phyloP scores from a whole-genome alignment of 2,797 vertebrate species.

The Lacerta viridis region DNA sequence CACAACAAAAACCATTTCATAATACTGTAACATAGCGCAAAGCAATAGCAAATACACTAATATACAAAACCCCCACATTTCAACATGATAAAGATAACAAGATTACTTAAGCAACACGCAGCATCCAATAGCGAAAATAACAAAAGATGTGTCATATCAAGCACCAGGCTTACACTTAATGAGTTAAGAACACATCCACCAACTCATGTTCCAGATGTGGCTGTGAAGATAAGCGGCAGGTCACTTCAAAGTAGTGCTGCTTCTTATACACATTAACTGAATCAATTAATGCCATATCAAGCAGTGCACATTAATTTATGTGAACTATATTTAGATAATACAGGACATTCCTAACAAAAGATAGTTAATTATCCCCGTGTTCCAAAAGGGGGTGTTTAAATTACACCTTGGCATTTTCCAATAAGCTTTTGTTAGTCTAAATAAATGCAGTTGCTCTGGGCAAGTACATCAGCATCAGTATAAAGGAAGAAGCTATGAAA shows the following conservation, averaged over 20 bases:
- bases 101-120: no score
- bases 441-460: conserved; percentile 52
- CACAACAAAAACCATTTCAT: no score
- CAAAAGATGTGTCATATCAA: neutral
- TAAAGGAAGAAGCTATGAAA: conserved; percentile 46
- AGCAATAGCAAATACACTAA: no score
- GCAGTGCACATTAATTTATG: neutral
- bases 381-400: conserved; percentile 37
- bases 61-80: no score
- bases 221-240: neutral
- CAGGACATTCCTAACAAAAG: conserved; percentile 44
- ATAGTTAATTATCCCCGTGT: conserved; percentile 46
- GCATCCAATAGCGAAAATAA: no score
- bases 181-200: neutral
- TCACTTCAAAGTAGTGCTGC: neutral
- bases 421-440: conserved; percentile 44
- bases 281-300: neutral
- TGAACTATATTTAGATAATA: conserved; percentile 33
- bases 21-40: no score
- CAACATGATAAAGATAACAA: no score
- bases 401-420: conserved; percentile 50
- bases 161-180: neutral
- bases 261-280: neutral
- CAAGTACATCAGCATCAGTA: conserved; percentile 49
- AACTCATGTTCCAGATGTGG: neutral